Base-by-base conservation (phyloP, 2,113 vertebrate species). In the Crotalus helleri region DNA sequence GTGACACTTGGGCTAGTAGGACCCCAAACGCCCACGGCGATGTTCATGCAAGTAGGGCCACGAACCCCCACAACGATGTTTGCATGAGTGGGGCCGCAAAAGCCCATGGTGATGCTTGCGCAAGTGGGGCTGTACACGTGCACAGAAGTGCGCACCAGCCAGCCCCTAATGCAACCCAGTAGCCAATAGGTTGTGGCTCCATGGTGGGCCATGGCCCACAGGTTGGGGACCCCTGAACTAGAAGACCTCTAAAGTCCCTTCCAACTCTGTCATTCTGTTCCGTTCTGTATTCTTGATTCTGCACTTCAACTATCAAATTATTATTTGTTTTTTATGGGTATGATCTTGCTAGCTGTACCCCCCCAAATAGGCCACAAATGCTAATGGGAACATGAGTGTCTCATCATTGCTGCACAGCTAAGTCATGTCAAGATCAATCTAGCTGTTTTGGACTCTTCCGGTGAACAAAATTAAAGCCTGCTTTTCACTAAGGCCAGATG, bases 401-500 rank as follows among this genome's bases (percentile, higher is more conserved):
- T 88, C 89, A 92, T 97, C 95, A 97, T 96, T 93, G 92, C 95
- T 90, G 94, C 95, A 92, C 93, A 95, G 53, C 57, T 96, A 97
- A 97, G 86, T 96, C 96, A 97, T 93, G 94, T 95, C 97, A 93
- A 91, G 97, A 96, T 95, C 95, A 92, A 95, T 95, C 93, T 57
- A 88, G 88, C 92, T 94, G 90, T 87, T 97, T 96, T 94, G 46
- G 88, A 95, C 95, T 96, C 96, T 97, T 98, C 94, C 87, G 97
- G 98, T 97, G 97, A 95, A 96, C 95, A 96, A 97, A 96, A 97
- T 96, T 17, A 96, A 96, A 97, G 96, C 95, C 95, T 95, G 90
- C 97, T 97, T 97, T 96, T 61, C 94, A 54, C 97, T 97, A 97
- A 97, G 97, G 97, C 98, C 98, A 98, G 97, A 97, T 97, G 98